Base-by-base conservation (phyloP, 2,797 vertebrate species). In the Poeciliopsis gracilis region DNA sequence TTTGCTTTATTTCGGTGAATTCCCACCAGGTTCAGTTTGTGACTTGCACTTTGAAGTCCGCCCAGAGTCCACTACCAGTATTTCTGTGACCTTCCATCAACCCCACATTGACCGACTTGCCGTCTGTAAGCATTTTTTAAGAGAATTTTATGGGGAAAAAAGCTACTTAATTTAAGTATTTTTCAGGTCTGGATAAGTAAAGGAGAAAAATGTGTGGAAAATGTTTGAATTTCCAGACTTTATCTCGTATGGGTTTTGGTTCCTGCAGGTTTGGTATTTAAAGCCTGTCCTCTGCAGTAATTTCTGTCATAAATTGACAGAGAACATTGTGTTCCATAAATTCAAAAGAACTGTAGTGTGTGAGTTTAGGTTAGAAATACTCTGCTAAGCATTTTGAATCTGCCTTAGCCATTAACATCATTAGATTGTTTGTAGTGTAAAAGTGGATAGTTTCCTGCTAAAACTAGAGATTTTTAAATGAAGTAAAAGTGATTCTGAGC, bases 31-130 rank as follows among this genome's bases (percentile, higher is more conserved):
- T 85, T 79, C 78, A 7, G 85, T 75, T n/a, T 87, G 85, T 76
- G 87, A 93, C 72, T 90, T 94, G 80, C 91, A 94, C 85, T 97
- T 96, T n/a, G 97, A 98, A 91, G 92, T 98, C 75, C 84, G 90
- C n/a, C 95, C 95, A 2, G 90, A 96, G 86, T 94, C 89, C 11
- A 94, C 91, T 53, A 94, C 83, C 81, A 95, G 95, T 87, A 94
- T 97, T 77, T 96, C 93, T 45, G 93, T 97, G 82, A 96, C 95
- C 57, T 97, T 97, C 89, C 89, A 85, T 45, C 93, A 91, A 38
- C 95, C 95, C 0, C 33, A 84, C 46, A 57, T 80, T 0, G 91
- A 94, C 79, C 93, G 90, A 71, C 95, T 98, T 9, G 91, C 91
- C 25, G 96, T 96, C 77, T 96, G 97, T 98, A 94, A 57, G 95